Conservation (phyloP, 1,140 invertebrate genomes). For the Drosophila lini region DNA sequence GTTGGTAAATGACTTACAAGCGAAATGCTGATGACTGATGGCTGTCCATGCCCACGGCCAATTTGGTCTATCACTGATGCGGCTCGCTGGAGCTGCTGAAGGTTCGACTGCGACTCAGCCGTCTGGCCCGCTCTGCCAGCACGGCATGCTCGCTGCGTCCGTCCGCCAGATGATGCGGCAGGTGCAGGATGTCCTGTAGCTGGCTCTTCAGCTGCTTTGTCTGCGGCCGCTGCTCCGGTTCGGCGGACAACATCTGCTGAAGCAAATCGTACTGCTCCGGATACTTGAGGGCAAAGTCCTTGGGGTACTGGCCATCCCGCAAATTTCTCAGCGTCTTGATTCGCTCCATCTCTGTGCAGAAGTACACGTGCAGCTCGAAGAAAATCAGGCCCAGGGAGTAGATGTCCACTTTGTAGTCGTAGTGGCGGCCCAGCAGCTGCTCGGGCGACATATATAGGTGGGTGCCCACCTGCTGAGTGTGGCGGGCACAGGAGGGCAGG, state of each 20-base stretch:
- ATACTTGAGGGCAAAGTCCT: conserved; percentile 88
- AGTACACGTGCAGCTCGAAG: conserved; percentile 95
- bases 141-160: conserved; percentile 66
- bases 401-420: conserved; percentile 98
- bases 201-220: conserved; percentile 88
- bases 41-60: conserved; percentile 4
- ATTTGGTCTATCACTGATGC: conserved; percentile 54
- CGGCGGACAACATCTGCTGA: conserved; percentile 90
- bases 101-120: conserved; percentile 75
- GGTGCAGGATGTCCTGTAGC: conserved; percentile 61
- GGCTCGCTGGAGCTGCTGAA: conserved; percentile 74
- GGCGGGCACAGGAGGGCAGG: conserved; percentile 75
- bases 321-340: conserved; percentile 87
- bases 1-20: conserved; percentile 42
- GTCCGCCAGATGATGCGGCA: conserved; percentile 61
- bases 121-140: conserved; percentile 58
- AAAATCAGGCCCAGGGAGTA: conserved; percentile 97
- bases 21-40: conserved; percentile 45
- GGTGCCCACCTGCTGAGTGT: conserved; percentile 90
- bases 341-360: conserved; percentile 95
- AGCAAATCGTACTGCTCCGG: conserved; percentile 89
- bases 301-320: conserved; percentile 89
- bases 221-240: conserved; percentile 90
- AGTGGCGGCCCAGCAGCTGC: conserved; percentile 91
- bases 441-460: conserved; percentile 99